Conservation (phyloP, 2,797 vertebrate species). For the Gambelia wislizenii region DNA sequence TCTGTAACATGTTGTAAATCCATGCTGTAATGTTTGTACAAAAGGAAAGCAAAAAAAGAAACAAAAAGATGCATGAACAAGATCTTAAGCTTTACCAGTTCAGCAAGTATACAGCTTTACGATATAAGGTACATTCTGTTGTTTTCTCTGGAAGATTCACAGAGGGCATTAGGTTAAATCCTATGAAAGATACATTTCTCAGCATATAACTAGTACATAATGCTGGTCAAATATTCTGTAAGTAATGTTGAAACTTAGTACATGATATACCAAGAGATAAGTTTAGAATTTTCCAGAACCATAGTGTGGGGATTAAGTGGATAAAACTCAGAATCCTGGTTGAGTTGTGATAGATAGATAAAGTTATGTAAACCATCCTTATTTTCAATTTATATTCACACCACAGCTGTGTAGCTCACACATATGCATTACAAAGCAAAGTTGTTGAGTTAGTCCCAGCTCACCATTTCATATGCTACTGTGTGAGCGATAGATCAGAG, state of each 20-base stretch:
- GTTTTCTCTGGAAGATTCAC: not conserved
- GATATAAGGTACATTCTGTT: not conserved
- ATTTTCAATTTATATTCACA: not conserved
- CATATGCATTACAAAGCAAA: not conserved
- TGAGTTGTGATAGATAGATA: not conserved
- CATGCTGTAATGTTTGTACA: not conserved
- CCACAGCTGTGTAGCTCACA: no score
- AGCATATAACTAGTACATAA: not conserved
- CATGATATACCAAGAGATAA: not conserved
- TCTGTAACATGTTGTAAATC: not conserved
- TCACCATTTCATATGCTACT: not conserved
- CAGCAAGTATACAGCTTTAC: not conserved
- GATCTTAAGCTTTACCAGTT: not conserved
- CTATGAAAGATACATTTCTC: not conserved
- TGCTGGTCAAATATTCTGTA: not conserved
- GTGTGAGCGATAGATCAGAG: not conserved
- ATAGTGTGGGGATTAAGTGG: not conserved
- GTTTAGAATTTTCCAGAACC: not conserved
- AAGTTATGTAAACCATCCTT: not conserved
- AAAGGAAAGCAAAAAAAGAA: not conserved
- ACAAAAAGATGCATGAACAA: not conserved
- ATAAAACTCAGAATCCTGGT: not conserved
- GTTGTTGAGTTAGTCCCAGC: not conserved
- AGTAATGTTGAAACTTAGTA: not conserved
- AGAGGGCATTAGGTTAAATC: not conserved